Conservation (phyloP, 2,113 vertebrate species). For the Megaceryle torquata region DNA sequence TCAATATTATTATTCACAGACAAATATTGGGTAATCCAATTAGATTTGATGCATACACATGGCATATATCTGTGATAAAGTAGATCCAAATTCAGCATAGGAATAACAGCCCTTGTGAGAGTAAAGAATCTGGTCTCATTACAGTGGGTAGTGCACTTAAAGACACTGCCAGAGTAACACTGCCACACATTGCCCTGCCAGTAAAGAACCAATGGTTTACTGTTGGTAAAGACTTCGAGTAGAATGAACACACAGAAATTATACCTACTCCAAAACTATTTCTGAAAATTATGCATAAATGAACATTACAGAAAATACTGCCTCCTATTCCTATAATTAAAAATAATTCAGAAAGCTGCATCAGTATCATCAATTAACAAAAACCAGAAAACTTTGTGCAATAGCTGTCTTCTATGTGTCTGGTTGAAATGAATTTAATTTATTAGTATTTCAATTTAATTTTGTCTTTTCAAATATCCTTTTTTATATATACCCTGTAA, state of each 20-base stretch:
- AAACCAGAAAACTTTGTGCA: not conserved
- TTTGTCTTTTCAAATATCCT: not conserved
- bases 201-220: not conserved
- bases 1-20: not conserved
- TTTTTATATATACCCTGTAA: constrained; percentile 19
- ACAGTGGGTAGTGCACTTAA: not conserved
- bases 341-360: not conserved
- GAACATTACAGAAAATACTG: not conserved
- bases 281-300: not conserved
- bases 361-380: not conserved
- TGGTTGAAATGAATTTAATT: constrained; percentile 24
- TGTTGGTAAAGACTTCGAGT: not conserved
- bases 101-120: not conserved
- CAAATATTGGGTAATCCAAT: not conserved
- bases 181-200: not conserved
- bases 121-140: not conserved
- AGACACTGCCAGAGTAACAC: not conserved
- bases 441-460: not conserved
- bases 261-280: not conserved
- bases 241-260: not conserved
- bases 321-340: not conserved
- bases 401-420: not conserved
- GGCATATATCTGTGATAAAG: not conserved
- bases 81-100: not conserved
- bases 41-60: not conserved